Percentiles rank a stretch among this genome's conserved stretches.
phyloP scores from a whole-genome alignment of 2,888 invertebrate genomes.

The Polia nebulosa region DNA sequence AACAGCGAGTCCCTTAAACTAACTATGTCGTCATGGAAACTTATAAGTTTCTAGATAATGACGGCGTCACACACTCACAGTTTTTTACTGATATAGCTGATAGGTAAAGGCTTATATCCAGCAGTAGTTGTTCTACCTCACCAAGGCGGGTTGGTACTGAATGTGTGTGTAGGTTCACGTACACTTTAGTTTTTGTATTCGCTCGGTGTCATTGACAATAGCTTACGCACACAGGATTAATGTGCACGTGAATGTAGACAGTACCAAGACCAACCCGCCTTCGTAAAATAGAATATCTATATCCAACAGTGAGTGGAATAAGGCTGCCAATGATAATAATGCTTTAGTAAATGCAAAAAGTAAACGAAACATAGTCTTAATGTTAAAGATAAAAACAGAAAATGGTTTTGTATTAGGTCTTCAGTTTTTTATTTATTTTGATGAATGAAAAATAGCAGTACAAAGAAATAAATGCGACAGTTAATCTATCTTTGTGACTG shows the following conservation, averaged over 20 bases:
- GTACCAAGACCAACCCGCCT: too few species aligned
- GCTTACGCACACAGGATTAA: too few species aligned
- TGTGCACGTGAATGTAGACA: too few species aligned
- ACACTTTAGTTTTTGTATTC: too few species aligned
- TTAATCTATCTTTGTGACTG: conserved; percentile 57
- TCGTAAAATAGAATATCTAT: too few species aligned
- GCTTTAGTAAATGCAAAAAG: not conserved
- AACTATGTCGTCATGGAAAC: not conserved
- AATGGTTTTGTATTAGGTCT: conserved; percentile 10
- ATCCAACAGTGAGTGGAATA: not conserved
- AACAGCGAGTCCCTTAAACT: not conserved
- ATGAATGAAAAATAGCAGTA: conserved; percentile 45
- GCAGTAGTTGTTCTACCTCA: too few species aligned
- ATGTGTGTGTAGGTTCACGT: too few species aligned
- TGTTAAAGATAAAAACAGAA: conserved; percentile 15
- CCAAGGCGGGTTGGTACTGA: too few species aligned
- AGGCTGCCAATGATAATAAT: not conserved
- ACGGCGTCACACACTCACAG: too few species aligned
- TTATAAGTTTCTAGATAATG: not conserved
- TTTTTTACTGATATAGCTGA: not conserved
- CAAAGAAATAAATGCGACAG: conserved; percentile 50
- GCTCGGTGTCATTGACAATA: too few species aligned
- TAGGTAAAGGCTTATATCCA: too few species aligned
- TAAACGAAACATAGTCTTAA: not conserved
- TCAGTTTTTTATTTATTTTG: conserved; percentile 38